Evolutionary conservation across 1,140 invertebrate species (phyloP), one percentile per base, ranked within the genome.

Genomic region (Nomia melanderi): DNA sequence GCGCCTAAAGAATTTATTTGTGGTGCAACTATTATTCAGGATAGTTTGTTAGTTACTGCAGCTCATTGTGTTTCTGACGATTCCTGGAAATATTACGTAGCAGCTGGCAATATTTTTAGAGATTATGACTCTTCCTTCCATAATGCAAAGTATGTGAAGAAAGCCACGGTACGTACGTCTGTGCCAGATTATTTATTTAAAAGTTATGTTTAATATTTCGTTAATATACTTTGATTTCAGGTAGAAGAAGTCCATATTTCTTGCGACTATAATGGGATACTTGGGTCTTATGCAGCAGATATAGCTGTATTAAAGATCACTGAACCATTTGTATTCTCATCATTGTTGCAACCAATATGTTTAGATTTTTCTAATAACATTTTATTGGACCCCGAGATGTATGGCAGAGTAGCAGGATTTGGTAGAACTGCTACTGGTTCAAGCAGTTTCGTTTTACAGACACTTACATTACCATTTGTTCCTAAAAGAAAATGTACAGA

Each of bases 351-450:
- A 50, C 92, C 91, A 8, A 66, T 88, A 66, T 92, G 92, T 69
- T 81, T 92, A 47, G 91, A 92, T 66, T 71, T 60, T n/a, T 76
- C 66, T 0, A 78, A 88, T 64, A 65, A 81, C 23, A 8, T 56
- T 9, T 54, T 79, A 25, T 56, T 91, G 12, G 80, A 88, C 11
- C 50, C 71, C n/a, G 90, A 90, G 7, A 81, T 73, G 70, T 47
- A 31, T 6, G 92, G 92, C 25, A 87, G 65, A 64, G 91, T 92
- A 3, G 87, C 90, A 17, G 92, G 92, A 36, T 92, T 92, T 79
- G 92, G 92, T 20, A 87, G 79, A 81, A 92, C 92, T 5, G 85
- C 74, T 9, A 6, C 5, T 0, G 88, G 88, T 7, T 1, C 71
- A 20, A 78, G 83, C 0, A 91, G 90, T 79, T 82, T 33, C 41